Evolutionary conservation across 2,888 invertebrate species (phyloP).

Genomic region (Hypselothyrea guttata): DNA sequence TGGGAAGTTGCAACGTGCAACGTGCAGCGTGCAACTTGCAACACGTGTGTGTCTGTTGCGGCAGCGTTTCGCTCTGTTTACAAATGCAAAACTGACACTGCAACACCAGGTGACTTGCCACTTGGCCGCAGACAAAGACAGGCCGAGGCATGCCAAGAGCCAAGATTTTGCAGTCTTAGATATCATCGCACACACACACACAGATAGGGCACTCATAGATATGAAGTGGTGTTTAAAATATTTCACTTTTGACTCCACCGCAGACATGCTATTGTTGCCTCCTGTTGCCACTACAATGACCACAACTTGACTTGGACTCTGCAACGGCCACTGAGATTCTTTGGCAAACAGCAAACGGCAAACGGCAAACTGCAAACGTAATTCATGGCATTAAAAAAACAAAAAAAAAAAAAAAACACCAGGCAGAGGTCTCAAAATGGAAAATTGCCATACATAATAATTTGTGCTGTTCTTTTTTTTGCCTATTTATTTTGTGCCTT

Average conservation of each 20-base stretch:
- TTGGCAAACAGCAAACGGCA: slow-evolving; percentile 19
- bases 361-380: slow-evolving; percentile 48
- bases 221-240: slow-evolving; percentile 73
- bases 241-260: slow-evolving; percentile 73
- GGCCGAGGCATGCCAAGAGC: slow-evolving; percentile 12
- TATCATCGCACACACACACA: slow-evolving; percentile 39
- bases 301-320: slow-evolving; percentile 29
- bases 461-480: slow-evolving; percentile 29
- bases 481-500: slow-evolving; percentile 9
- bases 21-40: too few species aligned
- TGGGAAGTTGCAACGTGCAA: slow-evolving; percentile 4
- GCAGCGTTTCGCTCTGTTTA: slow-evolving; percentile 63
- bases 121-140: slow-evolving; percentile 27
- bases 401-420: too few species aligned
- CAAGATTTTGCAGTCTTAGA: slow-evolving; percentile 41
- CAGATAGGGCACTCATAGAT: slow-evolving; percentile 24
- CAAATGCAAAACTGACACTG: slow-evolving; percentile 68
- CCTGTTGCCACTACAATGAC: slow-evolving; percentile 49
- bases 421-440: slow-evolving; percentile 73
- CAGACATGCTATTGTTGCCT: slow-evolving; percentile 42
- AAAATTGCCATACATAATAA: slow-evolving; percentile 79
- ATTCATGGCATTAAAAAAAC: slow-evolving; percentile 75
- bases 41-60: slow-evolving; percentile 17
- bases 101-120: slow-evolving; percentile 48
- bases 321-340: slow-evolving; percentile 11